Conservation (phyloP, 2,797 vertebrate species). For the Iguana delicatissima region DNA sequence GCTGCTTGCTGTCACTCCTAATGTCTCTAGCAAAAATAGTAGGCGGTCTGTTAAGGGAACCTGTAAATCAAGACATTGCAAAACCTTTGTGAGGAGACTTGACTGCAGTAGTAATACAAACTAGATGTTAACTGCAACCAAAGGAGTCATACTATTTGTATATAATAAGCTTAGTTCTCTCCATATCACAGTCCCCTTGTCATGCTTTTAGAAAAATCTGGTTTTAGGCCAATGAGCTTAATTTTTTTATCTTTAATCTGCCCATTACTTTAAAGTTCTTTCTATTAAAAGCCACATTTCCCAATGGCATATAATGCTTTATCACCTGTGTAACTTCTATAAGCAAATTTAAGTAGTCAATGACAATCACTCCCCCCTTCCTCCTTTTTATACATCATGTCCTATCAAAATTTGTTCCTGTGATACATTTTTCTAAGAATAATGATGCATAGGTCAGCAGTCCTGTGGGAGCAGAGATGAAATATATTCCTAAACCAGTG, state of each 20-base stretch:
- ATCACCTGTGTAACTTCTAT: too few species aligned
- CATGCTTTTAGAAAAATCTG: not conserved
- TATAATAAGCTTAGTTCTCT: not conserved
- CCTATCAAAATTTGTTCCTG: not conserved
- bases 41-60: slow-evolving; percentile 76
- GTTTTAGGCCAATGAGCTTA: not conserved
- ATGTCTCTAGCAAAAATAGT: slow-evolving; percentile 82
- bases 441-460: not conserved
- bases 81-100: not conserved
- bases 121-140: not conserved
- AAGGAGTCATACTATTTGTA: not conserved
- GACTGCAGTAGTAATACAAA: not conserved
- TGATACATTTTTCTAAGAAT: not conserved
- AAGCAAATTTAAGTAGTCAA: too few species aligned
- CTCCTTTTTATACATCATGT: too few species aligned
- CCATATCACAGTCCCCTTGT: not conserved
- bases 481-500: too few species aligned
- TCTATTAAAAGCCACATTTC: not conserved
- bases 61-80: slow-evolving; percentile 74
- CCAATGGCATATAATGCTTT: too few species aligned
- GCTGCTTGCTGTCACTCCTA: slow-evolving; percentile 79
- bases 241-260: not conserved
- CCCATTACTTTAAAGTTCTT: not conserved
- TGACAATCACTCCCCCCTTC: too few species aligned
- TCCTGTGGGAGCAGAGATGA: not conserved